Evolutionary conservation across 2,113 vertebrate genomes (phyloP), one percentile per base, ranked within the genome.

Genomic region (Corvus hawaiiensis): DNA sequence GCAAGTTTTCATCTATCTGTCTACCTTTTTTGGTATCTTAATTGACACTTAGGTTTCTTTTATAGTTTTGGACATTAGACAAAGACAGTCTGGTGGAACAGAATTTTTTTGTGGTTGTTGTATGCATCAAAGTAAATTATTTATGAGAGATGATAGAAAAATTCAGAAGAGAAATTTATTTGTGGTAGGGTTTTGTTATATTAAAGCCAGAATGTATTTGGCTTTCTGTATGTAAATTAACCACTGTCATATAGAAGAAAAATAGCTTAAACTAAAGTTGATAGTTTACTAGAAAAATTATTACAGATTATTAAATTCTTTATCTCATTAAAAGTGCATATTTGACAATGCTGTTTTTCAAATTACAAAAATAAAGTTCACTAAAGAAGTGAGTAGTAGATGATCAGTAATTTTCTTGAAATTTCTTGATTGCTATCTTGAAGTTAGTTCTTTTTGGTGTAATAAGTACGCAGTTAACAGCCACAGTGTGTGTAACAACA

Each of bases 401-500:
- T 89, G 23, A 59, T 48, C 27, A 16, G 13, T 59, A 54, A 54
- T 59, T 59, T 59, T 16, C 58, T 37, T 59, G 58, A 26, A 59
- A 59, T 59, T 24, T 37, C 58, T 59, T 59, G n/a, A 37, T 82
- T 27, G 43, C 2, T 0, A 0, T 78, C 69, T 63, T 80, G 58
- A 68, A 41, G 51, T 72, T 19, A 69, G 13, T 52, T 49, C 6
- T 56, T 84, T 51, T 66, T 14, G 6, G 76, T 68, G 13, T 67
- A 41, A 30, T 52, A 82, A 69, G 12, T 23, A 11, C 22, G 2
- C 20, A 6, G 16, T 68, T 75, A 71, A 35, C 20, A 61, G 11
- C 15, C 14, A 17, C 30, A 8, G 15, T 83, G 11, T 0, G 0
- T 69, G 0, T 74, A 48, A 52, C 18, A n/a, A 13, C 27, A 51